Percentiles rank a stretch among this genome's conserved stretches.
These are phyloP conservation scores for Colinus virginianus DNA, from an alignment of 2,113 vertebrate genomes.

Conservation along the genomic window DNA sequence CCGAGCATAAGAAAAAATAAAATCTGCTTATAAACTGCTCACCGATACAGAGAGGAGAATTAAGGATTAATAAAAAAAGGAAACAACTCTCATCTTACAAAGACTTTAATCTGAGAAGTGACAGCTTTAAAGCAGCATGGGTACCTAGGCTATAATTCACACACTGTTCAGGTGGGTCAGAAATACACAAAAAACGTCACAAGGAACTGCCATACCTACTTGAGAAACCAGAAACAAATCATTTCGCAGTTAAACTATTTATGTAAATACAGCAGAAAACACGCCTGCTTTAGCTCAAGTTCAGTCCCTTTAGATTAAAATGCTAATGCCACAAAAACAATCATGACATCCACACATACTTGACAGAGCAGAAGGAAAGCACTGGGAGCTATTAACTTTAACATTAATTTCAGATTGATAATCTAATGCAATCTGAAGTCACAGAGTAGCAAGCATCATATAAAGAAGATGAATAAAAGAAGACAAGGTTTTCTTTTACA, in stretches of 20 bases:
- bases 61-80: background rate
- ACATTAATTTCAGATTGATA: background rate
- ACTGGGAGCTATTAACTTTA: background rate
- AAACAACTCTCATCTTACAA: background rate
- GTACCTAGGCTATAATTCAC: background rate
- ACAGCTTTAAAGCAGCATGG: background rate
- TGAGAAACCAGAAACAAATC: background rate
- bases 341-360: too few relatives aligned
- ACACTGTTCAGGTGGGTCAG: background rate
- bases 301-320: background rate
- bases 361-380: background rate
- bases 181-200: background rate
- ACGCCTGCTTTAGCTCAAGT: background rate
- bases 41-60: background rate
- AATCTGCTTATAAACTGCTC: background rate
- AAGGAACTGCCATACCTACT: background rate
- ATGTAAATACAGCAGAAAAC: background rate
- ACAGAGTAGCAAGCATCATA: background rate
- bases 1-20: background rate
- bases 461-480: rapidly evolving
- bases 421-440: background rate
- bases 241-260: background rate
- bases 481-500: background rate
- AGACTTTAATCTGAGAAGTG: background rate
- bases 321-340: background rate